phyloP scores from a whole-genome alignment of 2,888 invertebrate genomes.

The Acleris emargana region DNA sequence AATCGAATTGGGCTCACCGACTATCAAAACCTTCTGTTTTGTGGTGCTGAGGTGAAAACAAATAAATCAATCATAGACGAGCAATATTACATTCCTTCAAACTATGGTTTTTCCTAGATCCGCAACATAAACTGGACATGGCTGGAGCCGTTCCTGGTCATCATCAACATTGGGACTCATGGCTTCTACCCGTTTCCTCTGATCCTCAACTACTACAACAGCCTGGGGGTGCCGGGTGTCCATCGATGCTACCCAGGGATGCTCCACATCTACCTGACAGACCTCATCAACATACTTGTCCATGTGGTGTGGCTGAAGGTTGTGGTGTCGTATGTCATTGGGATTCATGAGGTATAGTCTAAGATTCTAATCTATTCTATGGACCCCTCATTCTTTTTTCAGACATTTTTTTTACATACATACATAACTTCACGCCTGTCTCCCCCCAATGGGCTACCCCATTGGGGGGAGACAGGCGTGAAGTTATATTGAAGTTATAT shows the following conservation, averaged over 20 bases:
- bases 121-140: conserved; percentile 50
- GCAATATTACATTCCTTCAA: too few relatives aligned
- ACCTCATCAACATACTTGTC: conserved; percentile 61
- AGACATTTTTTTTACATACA: too few relatives aligned
- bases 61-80: too few relatives aligned
- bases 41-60: too few relatives aligned
- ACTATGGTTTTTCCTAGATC: conserved; percentile 48
- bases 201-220: conserved; percentile 53
- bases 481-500: too few relatives aligned
- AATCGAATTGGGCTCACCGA: too few relatives aligned
- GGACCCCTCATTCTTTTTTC: too few relatives aligned
- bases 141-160: conserved; percentile 58
- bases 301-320: conserved; percentile 68
- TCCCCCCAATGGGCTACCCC: too few relatives aligned
- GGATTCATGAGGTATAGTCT: conserved; percentile 59
- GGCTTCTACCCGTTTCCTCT: conserved; percentile 69
- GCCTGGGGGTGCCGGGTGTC: conserved; percentile 45
- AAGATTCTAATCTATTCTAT: too few relatives aligned
- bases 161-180: conserved; percentile 69
- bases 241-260: conserved; percentile 66
- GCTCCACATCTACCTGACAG: conserved; percentile 61
- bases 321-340: conserved; percentile 57
- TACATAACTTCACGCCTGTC: too few relatives aligned
- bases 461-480: too few relatives aligned
- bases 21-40: too few relatives aligned